Evolutionary conservation across 2,888 invertebrate species (phyloP).

Genomic region (Alcis repandata): DNA sequence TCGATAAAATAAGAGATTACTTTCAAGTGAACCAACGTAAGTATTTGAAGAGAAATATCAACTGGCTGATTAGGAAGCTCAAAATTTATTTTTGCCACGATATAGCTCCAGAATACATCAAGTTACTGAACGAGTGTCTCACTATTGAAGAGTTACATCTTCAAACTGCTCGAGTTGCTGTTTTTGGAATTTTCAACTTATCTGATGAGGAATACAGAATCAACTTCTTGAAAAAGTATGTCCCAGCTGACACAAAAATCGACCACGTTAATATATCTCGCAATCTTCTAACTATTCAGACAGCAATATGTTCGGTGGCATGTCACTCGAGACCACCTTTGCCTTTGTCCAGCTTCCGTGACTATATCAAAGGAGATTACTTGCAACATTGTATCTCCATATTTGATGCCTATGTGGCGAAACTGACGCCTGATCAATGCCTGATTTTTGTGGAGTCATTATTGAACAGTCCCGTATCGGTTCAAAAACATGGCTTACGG

Average conservation of each 20-base stretch:
- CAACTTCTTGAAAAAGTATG: conserved; percentile 58
- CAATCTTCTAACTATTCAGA: conserved; percentile 55
- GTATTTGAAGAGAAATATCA: conserved; percentile 8
- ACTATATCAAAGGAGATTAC: conserved; percentile 67
- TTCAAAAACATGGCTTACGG: conserved; percentile 68
- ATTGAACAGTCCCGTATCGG: conserved; percentile 61
- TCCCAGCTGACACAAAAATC: conserved; percentile 59
- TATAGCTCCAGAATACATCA: conserved; percentile 30
- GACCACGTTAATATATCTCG: conserved; percentile 52
- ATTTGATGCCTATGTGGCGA: conserved; percentile 59
- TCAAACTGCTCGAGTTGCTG: conserved; percentile 40
- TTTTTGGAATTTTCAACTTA: conserved; percentile 62
- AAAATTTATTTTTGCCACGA: conserved; percentile 35
- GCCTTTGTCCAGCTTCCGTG: conserved; percentile 52
- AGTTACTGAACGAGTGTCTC: conserved; percentile 35
- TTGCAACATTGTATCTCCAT: conserved; percentile 61
- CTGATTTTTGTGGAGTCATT: conserved; percentile 58
- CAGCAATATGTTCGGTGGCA: conserved; percentile 62
- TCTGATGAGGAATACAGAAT: conserved; percentile 52
- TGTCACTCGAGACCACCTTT: conserved; percentile 63
- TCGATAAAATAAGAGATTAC: conserved; percentile 28
- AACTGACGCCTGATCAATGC: conserved; percentile 55
- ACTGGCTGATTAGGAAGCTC: conserved; percentile 31
- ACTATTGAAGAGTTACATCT: conserved; percentile 20
- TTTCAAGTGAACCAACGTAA: neutral